A percentile compares a stretch with the other conserved stretches of the same genome.
Conservation (phyloP, 2,797 vertebrate genomes). For the Triplophysa yarkandensis region DNA sequence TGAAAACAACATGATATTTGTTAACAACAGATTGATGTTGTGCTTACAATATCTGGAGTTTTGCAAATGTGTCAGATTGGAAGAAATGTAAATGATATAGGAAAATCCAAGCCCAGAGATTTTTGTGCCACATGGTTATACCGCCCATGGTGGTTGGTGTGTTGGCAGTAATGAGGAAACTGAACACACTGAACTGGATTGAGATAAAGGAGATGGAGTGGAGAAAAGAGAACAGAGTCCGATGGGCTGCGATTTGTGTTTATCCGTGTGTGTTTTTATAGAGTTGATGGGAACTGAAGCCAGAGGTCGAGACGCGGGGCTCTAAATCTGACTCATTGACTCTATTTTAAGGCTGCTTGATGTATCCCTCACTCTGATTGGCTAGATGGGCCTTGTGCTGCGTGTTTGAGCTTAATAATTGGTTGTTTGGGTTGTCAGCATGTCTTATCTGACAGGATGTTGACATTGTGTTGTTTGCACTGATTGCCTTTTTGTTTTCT, state of each 20-base stretch:
- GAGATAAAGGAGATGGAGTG: background rate
- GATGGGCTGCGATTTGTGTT: background rate
- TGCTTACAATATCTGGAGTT: no score
- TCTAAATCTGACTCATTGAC: slow-evolving; percentile 61
- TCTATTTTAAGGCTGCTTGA: slow-evolving; percentile 57
- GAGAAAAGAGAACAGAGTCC: background rate
- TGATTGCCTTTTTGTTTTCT: background rate
- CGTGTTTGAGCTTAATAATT: background rate
- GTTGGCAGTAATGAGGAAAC: background rate
- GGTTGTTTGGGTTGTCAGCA: background rate
- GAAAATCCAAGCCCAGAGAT: background rate
- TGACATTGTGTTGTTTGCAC: slow-evolving; percentile 1
- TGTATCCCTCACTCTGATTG: slow-evolving; percentile 12
- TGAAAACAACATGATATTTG: no score
- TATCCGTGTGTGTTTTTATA: slow-evolving; percentile 24
- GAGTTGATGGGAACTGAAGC: slow-evolving; percentile 49
- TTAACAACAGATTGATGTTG: no score
- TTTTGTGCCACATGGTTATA: background rate
- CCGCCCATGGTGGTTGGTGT: background rate
- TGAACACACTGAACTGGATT: background rate
- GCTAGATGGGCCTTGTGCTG: slow-evolving; percentile 9
- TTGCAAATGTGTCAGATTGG: no score
- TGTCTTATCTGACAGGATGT: slow-evolving; percentile 15
- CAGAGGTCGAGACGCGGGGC: slow-evolving; percentile 48
- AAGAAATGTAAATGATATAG: background rate